A percentile compares a stretch with the other conserved stretches of the same genome.
Conservation (phyloP, 2,113 vertebrate genomes). For the Nothobranchius kuhntae region DNA sequence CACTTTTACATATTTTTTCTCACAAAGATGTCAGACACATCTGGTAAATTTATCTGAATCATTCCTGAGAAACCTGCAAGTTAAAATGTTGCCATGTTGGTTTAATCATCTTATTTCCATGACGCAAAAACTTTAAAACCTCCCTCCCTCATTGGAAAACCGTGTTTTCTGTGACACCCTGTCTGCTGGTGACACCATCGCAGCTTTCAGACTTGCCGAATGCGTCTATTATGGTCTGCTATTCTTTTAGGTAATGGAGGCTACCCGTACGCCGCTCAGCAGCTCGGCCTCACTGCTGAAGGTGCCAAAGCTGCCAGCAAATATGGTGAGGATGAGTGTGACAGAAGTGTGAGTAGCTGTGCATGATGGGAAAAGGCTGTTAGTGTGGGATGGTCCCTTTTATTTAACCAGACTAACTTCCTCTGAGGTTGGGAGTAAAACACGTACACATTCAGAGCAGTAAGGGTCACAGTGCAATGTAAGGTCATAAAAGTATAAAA, state of each 20-base stretch:
- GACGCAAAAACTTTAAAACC: background rate
- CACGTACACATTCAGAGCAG: background rate
- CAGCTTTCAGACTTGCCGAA: background rate
- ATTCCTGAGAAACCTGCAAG: too few species aligned
- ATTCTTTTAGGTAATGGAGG: conserved; percentile 64
- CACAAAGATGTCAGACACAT: background rate
- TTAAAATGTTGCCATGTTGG: background rate
- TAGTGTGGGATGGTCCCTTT: background rate
- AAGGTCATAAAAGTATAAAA: too few species aligned
- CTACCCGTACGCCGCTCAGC: conserved; percentile 72
- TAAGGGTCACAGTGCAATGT: too few species aligned
- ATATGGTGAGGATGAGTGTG: conserved; percentile 65
- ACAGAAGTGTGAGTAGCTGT: background rate
- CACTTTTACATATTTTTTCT: too few species aligned
- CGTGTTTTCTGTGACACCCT: background rate
- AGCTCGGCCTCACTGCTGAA: conserved; percentile 65
- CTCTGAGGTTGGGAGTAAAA: background rate
- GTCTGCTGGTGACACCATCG: background rate
- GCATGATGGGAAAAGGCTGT: conserved; percentile 10
- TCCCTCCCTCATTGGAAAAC: background rate
- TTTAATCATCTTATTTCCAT: background rate
- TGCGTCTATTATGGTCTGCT: background rate
- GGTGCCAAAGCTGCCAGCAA: conserved; percentile 67
- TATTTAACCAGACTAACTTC: background rate
- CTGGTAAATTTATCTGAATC: too few species aligned